A percentile compares a stretch with the other conserved stretches of the same genome.
phyloP scores from a whole-genome alignment of 2,797 vertebrate species.

The Corythornis leucogaster region DNA sequence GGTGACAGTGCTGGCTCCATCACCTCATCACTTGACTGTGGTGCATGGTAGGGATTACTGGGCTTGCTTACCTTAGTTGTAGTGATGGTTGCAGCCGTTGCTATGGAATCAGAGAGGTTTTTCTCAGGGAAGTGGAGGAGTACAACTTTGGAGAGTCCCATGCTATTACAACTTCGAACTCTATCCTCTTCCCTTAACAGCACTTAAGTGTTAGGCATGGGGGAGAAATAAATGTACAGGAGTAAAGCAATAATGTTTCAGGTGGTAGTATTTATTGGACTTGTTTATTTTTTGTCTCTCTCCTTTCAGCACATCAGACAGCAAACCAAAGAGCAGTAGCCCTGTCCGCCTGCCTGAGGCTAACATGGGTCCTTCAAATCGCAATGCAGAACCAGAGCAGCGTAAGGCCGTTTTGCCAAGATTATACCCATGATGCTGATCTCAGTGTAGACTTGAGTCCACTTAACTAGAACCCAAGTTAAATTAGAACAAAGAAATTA shows the following conservation, averaged over 20 bases:
- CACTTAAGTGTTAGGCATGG: neutral
- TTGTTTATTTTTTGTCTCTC: neutral
- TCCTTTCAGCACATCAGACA: slow-evolving; percentile 82
- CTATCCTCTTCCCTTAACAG: neutral
- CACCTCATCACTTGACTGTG: neutral
- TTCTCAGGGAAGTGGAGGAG: neutral
- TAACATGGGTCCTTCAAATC: slow-evolving; percentile 78
- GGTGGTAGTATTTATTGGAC: neutral
- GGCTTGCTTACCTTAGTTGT: neutral
- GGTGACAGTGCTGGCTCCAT: neutral
- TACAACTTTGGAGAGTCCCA: neutral
- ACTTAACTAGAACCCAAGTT: neutral
- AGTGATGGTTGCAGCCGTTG: neutral
- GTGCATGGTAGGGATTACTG: neutral
- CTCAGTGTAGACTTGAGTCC: neutral
- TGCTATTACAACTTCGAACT: neutral
- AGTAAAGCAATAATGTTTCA: neutral
- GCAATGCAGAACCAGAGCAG: slow-evolving; percentile 83
- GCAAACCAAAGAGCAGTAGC: slow-evolving; percentile 87
- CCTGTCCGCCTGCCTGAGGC: slow-evolving; percentile 87
- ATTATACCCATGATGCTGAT: neutral
- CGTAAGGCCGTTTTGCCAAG: slow-evolving; percentile 73
- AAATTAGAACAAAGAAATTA: neutral
- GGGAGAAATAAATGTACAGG: neutral
- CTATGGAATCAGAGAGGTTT: neutral